Base-by-base conservation (phyloP, 2,888 invertebrate species). In the Ryuthela nishihirai region DNA sequence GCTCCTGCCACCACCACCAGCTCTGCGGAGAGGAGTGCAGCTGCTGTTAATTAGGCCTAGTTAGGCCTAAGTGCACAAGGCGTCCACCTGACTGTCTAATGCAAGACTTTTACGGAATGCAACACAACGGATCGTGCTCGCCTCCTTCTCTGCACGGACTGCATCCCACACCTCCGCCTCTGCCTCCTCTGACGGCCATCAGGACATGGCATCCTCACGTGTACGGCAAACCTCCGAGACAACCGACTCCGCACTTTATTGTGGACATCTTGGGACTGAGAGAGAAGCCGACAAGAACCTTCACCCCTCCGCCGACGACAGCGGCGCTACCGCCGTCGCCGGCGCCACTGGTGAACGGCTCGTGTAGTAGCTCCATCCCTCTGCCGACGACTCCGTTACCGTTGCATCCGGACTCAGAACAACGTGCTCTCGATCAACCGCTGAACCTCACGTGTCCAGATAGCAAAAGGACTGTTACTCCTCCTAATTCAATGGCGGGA, bases 221-320 rank as follows among this genome's bases (percentile, higher is more conserved):
- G 18, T 92, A 92, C 73, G 85, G 83, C 1, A 85, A 85, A 68
- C 85, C 88, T 6, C 88, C 88, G 9, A 83, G 83, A 67, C 81
- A 81, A 50, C 89, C 89, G 1, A 92, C 93, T 1, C 87, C 91
- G 3, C 89, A 91, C 74, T 82, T 85, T 34, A 93, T 94, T 71
- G 85, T 87, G 65, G 88, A 92, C 72, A 93, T 93, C 66, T 78
- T 94, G 68, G 90, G 89, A 21, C 76, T 83, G 75, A 48, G 60
- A 48, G 42, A 58, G 39, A 24, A 43, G 17, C 17, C 17, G 7
- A 34, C 52, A n/a, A n/a, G n/a, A n/a, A n/a, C n/a, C n/a, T n/a
- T n/a, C n/a, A n/a, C n/a, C n/a, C n/a, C n/a, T n/a, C n/a, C n/a
- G n/a, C n/a, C n/a, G n/a, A n/a, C n/a, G 17, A 15, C 34, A 15